Evolutionary conservation across 2,888 invertebrate species (phyloP), one percentile per base, ranked within the genome.

Genomic region (Calliopum simillimum): DNA sequence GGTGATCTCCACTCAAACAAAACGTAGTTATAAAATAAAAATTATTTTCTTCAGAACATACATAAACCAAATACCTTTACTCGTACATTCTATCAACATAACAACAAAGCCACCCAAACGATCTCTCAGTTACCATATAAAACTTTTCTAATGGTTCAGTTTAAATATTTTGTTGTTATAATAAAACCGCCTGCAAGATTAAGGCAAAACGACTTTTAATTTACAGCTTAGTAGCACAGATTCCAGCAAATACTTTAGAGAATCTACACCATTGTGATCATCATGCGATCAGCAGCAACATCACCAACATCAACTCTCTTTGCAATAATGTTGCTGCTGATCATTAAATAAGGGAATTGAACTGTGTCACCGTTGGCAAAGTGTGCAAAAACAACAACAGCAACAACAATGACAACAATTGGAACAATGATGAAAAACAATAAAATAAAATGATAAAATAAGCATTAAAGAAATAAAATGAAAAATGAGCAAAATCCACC

Each of bases 311-410:
- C 3, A 44, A 16, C 19, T 61, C 13, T 19, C 44, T 21, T 8
- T 65, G 14, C 33, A 33, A 33, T 33, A 33, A 33, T 33, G 44
- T 21, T 23, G 11, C 43, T n/a, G 55, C 43, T 43, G 66, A 23
- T 66, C 67, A 33, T 58, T 67, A 47, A 55, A 53, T 55, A 67
- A 67, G 67, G 67, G 49, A 59, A 67, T 67, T 49, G 67, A 67
- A 67, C 59, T 67, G 59, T 59, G 58, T 67, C 67, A 67, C 61
- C 61, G 61, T 61, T 61, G 61, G 59, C 61, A 46, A 46, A 11
- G 16, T 14, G 11, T 21, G 2, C 44, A 61, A 14, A 16, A 44
- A 67, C 51, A 33, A 51, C 11, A 61, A 11, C 43, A 61, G 14
- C 23, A 61, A 46, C 44, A 61, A 44, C 44, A 46, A 16, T 12